Base-by-base conservation (phyloP, 1,140 invertebrate genomes). In the Dolichoris vasculosae region DNA sequence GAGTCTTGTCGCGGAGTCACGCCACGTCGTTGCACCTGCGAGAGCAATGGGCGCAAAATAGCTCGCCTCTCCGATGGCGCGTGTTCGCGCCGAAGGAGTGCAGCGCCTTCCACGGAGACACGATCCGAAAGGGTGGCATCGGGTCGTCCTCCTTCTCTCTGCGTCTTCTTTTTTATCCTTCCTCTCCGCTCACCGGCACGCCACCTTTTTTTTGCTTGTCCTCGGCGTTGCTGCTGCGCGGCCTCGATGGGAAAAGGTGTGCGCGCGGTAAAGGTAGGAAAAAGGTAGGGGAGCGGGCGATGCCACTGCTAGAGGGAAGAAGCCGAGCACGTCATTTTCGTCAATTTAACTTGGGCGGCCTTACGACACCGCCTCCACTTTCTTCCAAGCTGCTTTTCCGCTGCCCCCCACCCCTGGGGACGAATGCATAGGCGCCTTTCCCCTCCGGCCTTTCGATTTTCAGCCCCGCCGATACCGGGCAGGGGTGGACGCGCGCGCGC, bases 241-340 rank as follows among this genome's bases (percentile, higher is more conserved):
- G 32, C 13, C 1, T n/a, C 76, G 32, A 51, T 82, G 84, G 64
- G 73, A 79, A 43, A 78, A 64, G 76, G 79, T 76, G 23, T 38
- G 20, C 17, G 67, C 20, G 3, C n/a, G 63, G 2, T 26, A 59
- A 59, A 59, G 23, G 83, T 38, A 40, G 81, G 55, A 26, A 82
- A 80, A 55, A 55, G 59, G 59, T 46, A 46, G 84, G 78, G 48
- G 86, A 76, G 77, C 64, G 64, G 38, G 69, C 69, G 40, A 2
- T 4, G 35, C 2, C 38, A 26, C 69, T 23, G 26, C 6, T 13
- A 73, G 69, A 84, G 88, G 80, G 86, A 87, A 87, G 73, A 82
- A 38, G 86, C 67, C 86, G 78, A 76, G 83, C 88, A 88, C 90
- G 90, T 92, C 91, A 93, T 93, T 93, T 92, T 93, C 91, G 91